Evolutionary conservation across 2,113 vertebrate genomes (phyloP).

Genomic region (Choloepus hoffmanni): DNA sequence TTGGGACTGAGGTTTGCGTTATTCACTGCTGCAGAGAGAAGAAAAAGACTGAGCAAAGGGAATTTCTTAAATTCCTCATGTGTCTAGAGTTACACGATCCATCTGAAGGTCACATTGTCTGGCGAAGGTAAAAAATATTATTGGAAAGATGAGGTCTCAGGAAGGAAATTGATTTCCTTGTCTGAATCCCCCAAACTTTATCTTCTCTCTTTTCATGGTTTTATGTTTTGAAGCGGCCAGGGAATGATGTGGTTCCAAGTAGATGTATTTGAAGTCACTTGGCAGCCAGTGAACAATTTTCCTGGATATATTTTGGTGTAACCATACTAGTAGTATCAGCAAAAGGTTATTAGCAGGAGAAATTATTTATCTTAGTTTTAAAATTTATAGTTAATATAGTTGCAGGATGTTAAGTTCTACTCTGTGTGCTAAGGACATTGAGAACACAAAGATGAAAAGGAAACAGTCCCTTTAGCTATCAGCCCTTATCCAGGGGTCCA

Average conservation of each 20-base stretch:
- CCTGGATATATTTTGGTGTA: background rate
- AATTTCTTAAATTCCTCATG: background rate
- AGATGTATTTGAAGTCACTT: too few species aligned
- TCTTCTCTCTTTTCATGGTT: background rate
- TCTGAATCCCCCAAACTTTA: background rate
- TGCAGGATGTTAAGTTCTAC: too few species aligned
- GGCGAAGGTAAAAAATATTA: background rate
- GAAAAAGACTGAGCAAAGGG: background rate
- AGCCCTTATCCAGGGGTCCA: background rate
- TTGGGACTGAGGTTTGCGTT: background rate
- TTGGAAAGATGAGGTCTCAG: background rate
- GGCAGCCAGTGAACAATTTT: background rate
- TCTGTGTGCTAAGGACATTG: background rate
- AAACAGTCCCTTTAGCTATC: background rate
- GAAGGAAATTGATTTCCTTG: background rate
- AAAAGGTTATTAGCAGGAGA: background rate
- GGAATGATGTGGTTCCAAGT: too few species aligned
- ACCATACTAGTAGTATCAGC: accelerated
- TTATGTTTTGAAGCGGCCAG: background rate
- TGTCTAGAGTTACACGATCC: background rate
- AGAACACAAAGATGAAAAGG: background rate
- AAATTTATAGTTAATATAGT: background rate
- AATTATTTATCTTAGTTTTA: background rate
- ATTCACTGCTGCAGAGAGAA: background rate
- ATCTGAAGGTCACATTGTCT: background rate